Conservation (phyloP, 1,140 invertebrate species). For the Antheraea mylitta region DNA sequence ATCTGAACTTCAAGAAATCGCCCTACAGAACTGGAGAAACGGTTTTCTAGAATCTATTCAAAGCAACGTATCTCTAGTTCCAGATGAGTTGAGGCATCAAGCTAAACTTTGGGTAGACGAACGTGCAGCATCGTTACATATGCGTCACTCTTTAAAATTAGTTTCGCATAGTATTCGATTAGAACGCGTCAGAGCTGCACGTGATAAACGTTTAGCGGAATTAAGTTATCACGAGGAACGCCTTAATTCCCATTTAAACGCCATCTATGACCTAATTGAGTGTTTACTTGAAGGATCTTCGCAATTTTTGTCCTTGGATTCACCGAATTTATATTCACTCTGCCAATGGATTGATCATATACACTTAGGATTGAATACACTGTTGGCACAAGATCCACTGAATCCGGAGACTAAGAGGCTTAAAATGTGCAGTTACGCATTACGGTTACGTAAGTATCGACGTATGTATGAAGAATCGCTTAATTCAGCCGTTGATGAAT, state of each 20-base stretch:
- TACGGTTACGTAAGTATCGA: conserved; percentile 44
- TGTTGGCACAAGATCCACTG: conserved; percentile 29
- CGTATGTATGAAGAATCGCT: conserved; percentile 50
- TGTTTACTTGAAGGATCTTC: conserved; percentile 40
- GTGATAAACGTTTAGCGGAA: conserved; percentile 44
- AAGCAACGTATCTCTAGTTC: conserved; percentile 38
- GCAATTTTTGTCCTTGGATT: conserved; percentile 40
- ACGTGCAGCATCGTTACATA: conserved; percentile 36
- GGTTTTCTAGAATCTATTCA: conserved; percentile 57
- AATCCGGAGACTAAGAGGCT: conserved; percentile 48
- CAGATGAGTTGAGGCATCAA: conserved; percentile 43
- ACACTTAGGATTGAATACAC: conserved; percentile 34
- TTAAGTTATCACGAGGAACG: conserved; percentile 45
- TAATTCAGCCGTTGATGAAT: conserved; percentile 30
- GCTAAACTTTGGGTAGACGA: conserved; percentile 49
- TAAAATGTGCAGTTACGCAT: conserved; percentile 58
- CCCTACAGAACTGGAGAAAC: conserved; percentile 55
- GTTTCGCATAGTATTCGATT: conserved; percentile 48
- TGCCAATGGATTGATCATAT: conserved; percentile 41
- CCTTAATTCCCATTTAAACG: conserved; percentile 50
- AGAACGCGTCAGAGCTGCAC: conserved; percentile 46
- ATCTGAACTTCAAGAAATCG: conserved; percentile 48
- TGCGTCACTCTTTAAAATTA: conserved; percentile 54
- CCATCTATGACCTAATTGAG: conserved; percentile 46
- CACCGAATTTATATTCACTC: conserved; percentile 54